Conservation (phyloP, 2,888 invertebrate genomes). For the Malthinus flaveolus region DNA sequence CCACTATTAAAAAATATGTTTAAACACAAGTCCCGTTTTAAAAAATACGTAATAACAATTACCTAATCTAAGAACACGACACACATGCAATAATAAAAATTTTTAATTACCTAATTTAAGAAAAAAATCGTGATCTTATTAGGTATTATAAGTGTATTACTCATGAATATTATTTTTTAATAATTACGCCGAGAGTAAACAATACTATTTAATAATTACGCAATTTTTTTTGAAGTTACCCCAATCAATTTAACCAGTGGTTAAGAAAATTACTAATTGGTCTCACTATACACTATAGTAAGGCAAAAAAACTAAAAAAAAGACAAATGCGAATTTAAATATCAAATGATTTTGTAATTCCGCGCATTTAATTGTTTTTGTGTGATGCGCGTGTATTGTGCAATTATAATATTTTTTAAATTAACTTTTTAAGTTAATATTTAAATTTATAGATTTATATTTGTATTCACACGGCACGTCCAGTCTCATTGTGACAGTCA, state of each 20-base stretch:
- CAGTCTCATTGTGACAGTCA: conserved; percentile 43
- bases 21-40: no score
- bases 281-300: conserved; percentile 7
- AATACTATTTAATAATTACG: conserved; percentile 21
- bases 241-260: conserved; percentile 23
- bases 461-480: conserved; percentile 41
- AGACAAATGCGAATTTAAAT: conserved; percentile 24
- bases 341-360: conserved; percentile 8
- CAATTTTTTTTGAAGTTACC: conserved; percentile 21
- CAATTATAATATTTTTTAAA: no score
- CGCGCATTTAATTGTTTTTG: background rate
- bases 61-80: no score
- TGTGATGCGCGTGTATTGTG: background rate
- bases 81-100: no score
- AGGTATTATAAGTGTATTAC: no score
- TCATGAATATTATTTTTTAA: conserved; percentile 8
- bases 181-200: conserved; percentile 9
- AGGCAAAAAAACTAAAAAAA: background rate
- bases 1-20: no score
- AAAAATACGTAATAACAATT: no score
- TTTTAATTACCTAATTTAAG: no score
- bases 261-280: conserved; percentile 25
- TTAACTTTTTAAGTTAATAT: conserved; percentile 6
- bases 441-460: conserved; percentile 38
- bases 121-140: no score